phyloP scores from a whole-genome alignment of 2,797 vertebrate species.

The Tokudaia muenninki region DNA sequence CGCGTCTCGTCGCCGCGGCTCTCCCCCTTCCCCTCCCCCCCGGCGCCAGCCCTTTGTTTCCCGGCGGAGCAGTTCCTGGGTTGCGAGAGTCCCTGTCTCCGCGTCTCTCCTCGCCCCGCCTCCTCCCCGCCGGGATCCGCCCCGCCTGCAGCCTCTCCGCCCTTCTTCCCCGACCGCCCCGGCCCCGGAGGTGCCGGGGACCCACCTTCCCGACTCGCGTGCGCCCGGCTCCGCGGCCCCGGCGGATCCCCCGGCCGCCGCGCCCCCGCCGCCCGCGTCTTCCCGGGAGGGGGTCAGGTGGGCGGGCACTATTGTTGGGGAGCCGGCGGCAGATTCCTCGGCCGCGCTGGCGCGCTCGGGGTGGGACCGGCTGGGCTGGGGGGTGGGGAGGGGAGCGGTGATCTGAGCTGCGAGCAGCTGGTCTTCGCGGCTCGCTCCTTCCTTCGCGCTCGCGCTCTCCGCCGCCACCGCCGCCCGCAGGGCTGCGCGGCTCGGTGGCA shows the following conservation, averaged over 20 bases:
- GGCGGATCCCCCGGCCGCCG: neutral
- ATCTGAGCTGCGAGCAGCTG: conserved; percentile 72
- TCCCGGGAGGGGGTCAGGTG: conserved; percentile 77
- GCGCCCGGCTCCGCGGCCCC: neutral
- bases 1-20: neutral
- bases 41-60: conserved; percentile 80
- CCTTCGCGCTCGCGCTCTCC: conserved; percentile 62
- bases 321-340: conserved; percentile 80
- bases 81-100: conserved; percentile 68
- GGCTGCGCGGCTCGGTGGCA: conserved; percentile 77
- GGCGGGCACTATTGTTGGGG: conserved; percentile 86
- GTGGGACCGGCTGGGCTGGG: conserved; percentile 80
- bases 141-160: conserved; percentile 70
- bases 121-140: conserved; percentile 68
- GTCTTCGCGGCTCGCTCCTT: conserved; percentile 72
- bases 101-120: conserved; percentile 78
- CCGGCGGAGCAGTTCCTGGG: conserved; percentile 83
- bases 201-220: conserved; percentile 44
- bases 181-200: conserved; percentile 52
- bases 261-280: conserved; percentile 49
- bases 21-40: conserved; percentile 57
- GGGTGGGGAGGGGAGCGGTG: conserved; percentile 63
- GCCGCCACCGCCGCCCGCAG: conserved; percentile 73
- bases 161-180: conserved; percentile 65
- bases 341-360: conserved; percentile 78